Base-by-base conservation (phyloP, 1,140 invertebrate genomes). In the Nautilus pompilius region DNA sequence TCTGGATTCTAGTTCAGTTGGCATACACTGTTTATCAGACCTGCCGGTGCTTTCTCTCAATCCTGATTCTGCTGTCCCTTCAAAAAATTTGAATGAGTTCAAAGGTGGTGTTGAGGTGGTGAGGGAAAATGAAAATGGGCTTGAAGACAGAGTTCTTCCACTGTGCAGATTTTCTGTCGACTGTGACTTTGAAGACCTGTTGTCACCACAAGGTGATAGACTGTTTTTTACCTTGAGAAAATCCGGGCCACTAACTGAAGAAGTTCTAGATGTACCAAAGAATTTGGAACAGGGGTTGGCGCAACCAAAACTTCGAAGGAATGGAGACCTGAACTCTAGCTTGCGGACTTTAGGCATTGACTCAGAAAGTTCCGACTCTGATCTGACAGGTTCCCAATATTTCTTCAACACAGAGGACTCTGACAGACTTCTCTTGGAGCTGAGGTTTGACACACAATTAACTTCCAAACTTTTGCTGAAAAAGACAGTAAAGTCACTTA, bases 1-100 rank as follows among this genome's bases (percentile, higher is more conserved):
- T n/a, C n/a, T n/a, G n/a, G n/a, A n/a, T n/a, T n/a, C n/a, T n/a
- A n/a, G n/a, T n/a, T n/a, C n/a, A n/a, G n/a, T n/a, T n/a, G n/a
- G n/a, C n/a, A n/a, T n/a, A n/a, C n/a, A n/a, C n/a, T n/a, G n/a
- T n/a, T n/a, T n/a, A n/a, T n/a, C n/a, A n/a, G n/a, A n/a, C n/a
- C n/a, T n/a, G n/a, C n/a, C n/a, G n/a, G n/a, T n/a, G n/a, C n/a
- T n/a, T n/a, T n/a, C n/a, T n/a, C n/a, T n/a, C n/a, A n/a, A n/a
- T n/a, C n/a, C n/a, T n/a, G n/a, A n/a, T n/a, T n/a, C n/a, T n/a
- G n/a, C n/a, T n/a, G n/a, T n/a, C n/a, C n/a, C n/a, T 58, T 76
- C 75, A n/a, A 72, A 65, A 57, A 75, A 72, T 61, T 75, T 78
- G 49, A 78, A 77, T 8, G 73, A 75, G n/a, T 66, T 71, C n/a